Evolutionary conservation across 2,888 invertebrate genomes (phyloP).

Genomic region (Gasteruption jaculator): DNA sequence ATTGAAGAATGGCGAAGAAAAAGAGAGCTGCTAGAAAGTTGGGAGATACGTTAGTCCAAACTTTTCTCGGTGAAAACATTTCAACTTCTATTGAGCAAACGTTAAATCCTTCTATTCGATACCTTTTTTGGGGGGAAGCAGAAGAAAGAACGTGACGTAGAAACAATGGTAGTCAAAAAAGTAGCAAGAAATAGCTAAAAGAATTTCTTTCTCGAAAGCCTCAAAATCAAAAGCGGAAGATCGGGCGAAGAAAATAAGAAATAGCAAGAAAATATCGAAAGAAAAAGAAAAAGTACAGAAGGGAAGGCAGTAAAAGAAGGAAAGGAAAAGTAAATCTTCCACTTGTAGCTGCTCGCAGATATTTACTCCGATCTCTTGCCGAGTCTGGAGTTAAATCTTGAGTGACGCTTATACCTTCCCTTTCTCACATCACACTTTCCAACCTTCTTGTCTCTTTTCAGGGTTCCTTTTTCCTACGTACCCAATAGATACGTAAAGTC

Average conservation of each 20-base stretch:
- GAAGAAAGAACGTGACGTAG: slow-evolving; percentile 13
- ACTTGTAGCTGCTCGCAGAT: slow-evolving; percentile 47
- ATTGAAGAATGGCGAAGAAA: too few relatives aligned
- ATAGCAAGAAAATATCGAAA: slow-evolving; percentile 7
- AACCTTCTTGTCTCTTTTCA: slow-evolving; percentile 17
- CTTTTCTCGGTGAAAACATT: slow-evolving; percentile 31
- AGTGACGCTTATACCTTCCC: slow-evolving; percentile 34
- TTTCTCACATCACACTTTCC: slow-evolving; percentile 9
- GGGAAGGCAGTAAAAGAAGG: slow-evolving; percentile 12
- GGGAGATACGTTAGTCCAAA: slow-evolving; percentile 34
- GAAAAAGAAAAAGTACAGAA: slow-evolving; percentile 8
- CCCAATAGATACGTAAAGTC: too few relatives aligned
- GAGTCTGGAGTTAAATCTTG: slow-evolving; percentile 38
- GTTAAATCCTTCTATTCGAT: slow-evolving; percentile 35
- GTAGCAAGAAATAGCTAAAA: slow-evolving; percentile 10
- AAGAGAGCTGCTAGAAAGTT: too few relatives aligned
- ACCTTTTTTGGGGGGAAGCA: slow-evolving; percentile 31
- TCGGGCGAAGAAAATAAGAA: slow-evolving; percentile 15
- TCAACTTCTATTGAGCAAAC: slow-evolving; percentile 28
- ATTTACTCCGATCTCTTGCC: slow-evolving; percentile 41
- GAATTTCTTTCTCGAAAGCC: slow-evolving; percentile 5
- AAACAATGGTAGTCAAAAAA: slow-evolving; percentile 16
- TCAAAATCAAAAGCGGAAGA: slow-evolving; percentile 10
- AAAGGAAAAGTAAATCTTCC: slow-evolving; percentile 41
- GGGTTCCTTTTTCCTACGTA: not conserved